A percentile compares a stretch with the other conserved stretches of the same genome.
Conservation (phyloP, 1,140 invertebrate species). For the Pteromalus puparum region DNA sequence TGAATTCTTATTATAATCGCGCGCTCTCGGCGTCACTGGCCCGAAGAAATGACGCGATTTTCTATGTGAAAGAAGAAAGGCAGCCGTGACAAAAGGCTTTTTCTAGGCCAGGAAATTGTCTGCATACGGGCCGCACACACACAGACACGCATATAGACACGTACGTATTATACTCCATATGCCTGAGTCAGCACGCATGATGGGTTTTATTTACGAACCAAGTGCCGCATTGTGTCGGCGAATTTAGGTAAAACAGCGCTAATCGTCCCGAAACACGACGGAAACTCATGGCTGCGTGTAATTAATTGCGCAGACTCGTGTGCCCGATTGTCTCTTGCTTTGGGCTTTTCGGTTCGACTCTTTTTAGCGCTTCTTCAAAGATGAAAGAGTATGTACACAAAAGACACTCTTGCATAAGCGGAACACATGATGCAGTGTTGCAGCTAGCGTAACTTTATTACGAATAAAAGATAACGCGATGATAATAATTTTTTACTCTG, state of each 20-base stretch:
- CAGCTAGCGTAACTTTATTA: too few species aligned
- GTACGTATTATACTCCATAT: neutral
- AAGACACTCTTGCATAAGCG: too few species aligned
- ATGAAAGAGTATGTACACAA: too few species aligned
- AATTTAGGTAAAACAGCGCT: conserved; percentile 11
- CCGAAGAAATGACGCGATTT: conserved; percentile 33
- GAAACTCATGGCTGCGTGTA: neutral
- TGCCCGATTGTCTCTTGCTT: neutral
- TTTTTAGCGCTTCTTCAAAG: too few species aligned
- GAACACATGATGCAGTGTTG: too few species aligned
- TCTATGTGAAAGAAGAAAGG: conserved; percentile 32
- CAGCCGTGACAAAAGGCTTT: conserved; percentile 33
- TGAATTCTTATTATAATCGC: conserved; percentile 11
- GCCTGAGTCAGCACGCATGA: neutral
- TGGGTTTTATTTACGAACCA: conserved; percentile 28
- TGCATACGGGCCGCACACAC: neutral
- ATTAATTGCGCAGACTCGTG: neutral
- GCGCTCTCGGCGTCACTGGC: neutral
- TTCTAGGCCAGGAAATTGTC: conserved; percentile 47
- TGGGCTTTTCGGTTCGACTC: neutral
- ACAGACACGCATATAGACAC: neutral
- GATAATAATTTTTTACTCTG: too few species aligned
- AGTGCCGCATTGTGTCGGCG: neutral
- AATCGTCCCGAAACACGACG: neutral
- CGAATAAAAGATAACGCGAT: too few species aligned